Evolutionary conservation across 2,888 invertebrate species (phyloP), one percentile per base, ranked within the genome.

Genomic region (Dioctria rufipes): DNA sequence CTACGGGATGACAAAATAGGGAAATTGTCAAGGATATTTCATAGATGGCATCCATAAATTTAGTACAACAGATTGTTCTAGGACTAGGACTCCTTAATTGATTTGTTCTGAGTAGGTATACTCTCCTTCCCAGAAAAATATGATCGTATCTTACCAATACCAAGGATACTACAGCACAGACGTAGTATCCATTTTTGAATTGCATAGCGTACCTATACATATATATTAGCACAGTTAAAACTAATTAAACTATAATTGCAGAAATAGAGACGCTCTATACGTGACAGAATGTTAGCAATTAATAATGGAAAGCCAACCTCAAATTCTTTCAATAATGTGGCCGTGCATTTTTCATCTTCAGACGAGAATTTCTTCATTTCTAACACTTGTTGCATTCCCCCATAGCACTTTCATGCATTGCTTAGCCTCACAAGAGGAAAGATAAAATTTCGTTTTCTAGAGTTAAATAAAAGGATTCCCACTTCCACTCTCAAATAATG

Each of bases 291-390:
- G 9, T n/a, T n/a, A 54, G 54, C 2, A 54, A 54, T 4, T n/a
- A 54, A 49, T 49, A 69, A 69, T 69, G 67, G 69, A 39, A 69
- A 69, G 49, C 69, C 49, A 49, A 8, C 4, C 11, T 54, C 42
- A 73, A 71, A 54, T 58, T 40, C 60, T 40, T 58, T 73, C 73
- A 73, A 73, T 73, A 73, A 73, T 73, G 73, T 40, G 58, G 40
- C 58, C 25, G 25, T 25, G 43, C 37, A 73, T 73, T 58, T 73
- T 73, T 58, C 73, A 73, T 42, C 58, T 43, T 9, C 54, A 58
- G 58, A 51, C 73, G 73, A 60, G 51, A 37, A 51, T 51, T 51
- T 69, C 51, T 51, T 39, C 25, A 11, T 40, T 42, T 60, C 42
- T 39, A 40, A 13, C 58, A 60, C 73, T 60, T 73, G 73, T 73